phyloP scores from a whole-genome alignment of 2,113 vertebrate genomes.

The Cephalopholis sonnerati region DNA sequence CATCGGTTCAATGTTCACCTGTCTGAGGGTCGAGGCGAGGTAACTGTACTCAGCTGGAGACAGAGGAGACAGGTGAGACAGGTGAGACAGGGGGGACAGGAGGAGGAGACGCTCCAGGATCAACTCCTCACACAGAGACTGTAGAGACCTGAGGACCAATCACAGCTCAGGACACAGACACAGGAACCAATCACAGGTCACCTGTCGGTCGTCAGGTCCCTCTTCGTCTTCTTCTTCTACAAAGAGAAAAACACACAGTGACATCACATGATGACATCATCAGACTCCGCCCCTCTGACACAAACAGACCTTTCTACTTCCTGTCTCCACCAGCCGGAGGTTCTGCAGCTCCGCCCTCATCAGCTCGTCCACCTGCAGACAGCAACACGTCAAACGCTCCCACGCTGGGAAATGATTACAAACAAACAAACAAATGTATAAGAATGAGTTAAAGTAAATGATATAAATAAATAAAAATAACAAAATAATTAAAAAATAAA shows the following conservation, averaged over 20 bases:
- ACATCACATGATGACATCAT: not conserved
- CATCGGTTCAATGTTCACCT: not conserved
- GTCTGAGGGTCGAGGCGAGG: not conserved
- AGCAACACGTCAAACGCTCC: not conserved
- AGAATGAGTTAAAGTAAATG: too few relatives aligned
- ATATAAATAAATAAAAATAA: too few relatives aligned
- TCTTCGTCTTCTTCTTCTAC: not conserved
- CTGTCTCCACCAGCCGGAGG: not conserved
- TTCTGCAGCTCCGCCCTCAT: conserved; percentile 4
- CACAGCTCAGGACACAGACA: too few relatives aligned
- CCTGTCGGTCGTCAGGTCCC: not conserved
- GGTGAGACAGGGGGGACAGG: too few relatives aligned
- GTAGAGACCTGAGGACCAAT: not conserved
- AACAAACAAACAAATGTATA: too few relatives aligned
- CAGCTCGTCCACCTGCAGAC: conserved; percentile 2
- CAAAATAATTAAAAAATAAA: too few relatives aligned
- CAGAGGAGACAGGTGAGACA: not conserved
- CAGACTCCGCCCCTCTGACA: not conserved
- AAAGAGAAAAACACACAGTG: not conserved
- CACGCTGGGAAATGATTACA: too few relatives aligned
- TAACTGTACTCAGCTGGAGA: conserved; percentile 12
- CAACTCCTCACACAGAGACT: conserved; percentile 14
- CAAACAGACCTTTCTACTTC: conserved; percentile 3
- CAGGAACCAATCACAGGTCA: not conserved
- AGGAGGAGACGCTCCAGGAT: not conserved